Evolutionary conservation across 1,140 invertebrate genomes (phyloP), one percentile per base, ranked within the genome.

Genomic region (Lordiphosa mommai): DNA sequence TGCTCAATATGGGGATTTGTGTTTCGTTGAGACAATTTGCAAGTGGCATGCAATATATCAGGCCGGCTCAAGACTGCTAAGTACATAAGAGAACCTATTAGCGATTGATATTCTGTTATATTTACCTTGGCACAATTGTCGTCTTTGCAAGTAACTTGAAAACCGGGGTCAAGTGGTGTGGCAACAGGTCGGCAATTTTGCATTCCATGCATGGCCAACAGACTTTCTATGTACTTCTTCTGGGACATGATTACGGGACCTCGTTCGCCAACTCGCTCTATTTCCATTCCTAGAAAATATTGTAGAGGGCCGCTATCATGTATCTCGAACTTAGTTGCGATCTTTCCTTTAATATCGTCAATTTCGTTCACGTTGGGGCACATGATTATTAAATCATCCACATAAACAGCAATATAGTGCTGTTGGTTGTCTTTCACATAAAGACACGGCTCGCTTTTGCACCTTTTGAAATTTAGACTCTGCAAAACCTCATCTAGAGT

Each of bases 41-140:
- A 64, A 0, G 89, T 88, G n/a, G 74, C 71, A 46, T 66, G 87
- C 2, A 80, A 44, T 4, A 90, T 88, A 56, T 90, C 89, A 17
- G 87, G 89, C 38, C 89, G 38, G 1, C 88, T 87, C 8, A 67
- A 64, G 1, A 80, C 44, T 30, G 86, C 58, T 7, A 90, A 33
- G 58, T 89, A 90, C 40, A 90, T 53, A 6, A 90, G 53, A 10
- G 60, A 36, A 3, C 87, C 87, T 12, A 89, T 70, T 9, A 87
- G 17, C 4, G 51, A 61, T 9, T 50, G 46, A 52, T 67, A 67
- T 12, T 48, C 8, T 56, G 29, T 46, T 20, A 47, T 40, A 44
- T 61, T 33, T 12, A 50, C 23, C 38, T 9, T 30, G n/a, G 12
- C 10, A 29, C 40, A 49, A 4, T 44, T 43, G 9, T 41, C 16